A percentile compares a stretch with the other conserved stretches of the same genome.
Evolutionary conservation across 2,113 vertebrate genomes (phyloP).

Genomic region (Chaenocephalus aceratus): DNA sequence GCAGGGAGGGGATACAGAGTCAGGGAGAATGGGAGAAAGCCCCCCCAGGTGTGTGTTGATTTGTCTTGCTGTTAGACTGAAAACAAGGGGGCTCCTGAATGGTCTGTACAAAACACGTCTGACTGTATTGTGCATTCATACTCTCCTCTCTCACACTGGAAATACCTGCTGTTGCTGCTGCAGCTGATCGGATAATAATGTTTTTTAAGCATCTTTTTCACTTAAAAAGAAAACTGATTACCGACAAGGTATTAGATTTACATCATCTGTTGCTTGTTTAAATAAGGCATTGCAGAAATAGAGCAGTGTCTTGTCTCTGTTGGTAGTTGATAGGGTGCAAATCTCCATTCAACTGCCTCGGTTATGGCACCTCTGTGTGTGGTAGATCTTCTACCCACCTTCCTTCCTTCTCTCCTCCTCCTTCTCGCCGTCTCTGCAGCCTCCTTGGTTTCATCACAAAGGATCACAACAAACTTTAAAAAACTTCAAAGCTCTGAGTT

Average conservation of each 20-base stretch:
- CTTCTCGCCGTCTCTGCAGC: constrained; percentile 24
- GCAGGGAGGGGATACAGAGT: constrained; percentile 35
- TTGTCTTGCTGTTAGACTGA: constrained; percentile 57
- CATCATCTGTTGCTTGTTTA: constrained; percentile 14
- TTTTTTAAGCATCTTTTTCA: constrained; percentile 5
- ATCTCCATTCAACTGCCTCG: constrained; percentile 39
- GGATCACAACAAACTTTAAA: constrained; percentile 45
- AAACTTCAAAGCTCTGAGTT: constrained; percentile 41
- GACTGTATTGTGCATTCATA: constrained; percentile 21
- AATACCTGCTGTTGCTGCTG: constrained; percentile 38
- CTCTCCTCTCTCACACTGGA: background rate
- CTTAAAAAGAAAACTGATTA: background rate
- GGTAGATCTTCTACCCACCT: constrained; percentile 28
- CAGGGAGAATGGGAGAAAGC: constrained; percentile 24
- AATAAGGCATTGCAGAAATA: constrained; percentile 35
- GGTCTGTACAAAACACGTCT: constrained; percentile 24
- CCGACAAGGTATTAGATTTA: background rate
- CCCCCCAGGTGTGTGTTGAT: constrained; percentile 61
- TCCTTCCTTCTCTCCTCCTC: background rate
- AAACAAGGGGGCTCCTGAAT: constrained; percentile 31
- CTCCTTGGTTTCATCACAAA: constrained; percentile 38
- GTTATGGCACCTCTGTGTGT: constrained; percentile 16
- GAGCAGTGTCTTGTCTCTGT: constrained; percentile 39
- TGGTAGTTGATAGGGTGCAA: constrained; percentile 36
- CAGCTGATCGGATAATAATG: constrained; percentile 4